These are phyloP conservation scores for Casuarius casuarius DNA, from an alignment of 2,113 vertebrate genomes.

Conservation along the genomic window DNA sequence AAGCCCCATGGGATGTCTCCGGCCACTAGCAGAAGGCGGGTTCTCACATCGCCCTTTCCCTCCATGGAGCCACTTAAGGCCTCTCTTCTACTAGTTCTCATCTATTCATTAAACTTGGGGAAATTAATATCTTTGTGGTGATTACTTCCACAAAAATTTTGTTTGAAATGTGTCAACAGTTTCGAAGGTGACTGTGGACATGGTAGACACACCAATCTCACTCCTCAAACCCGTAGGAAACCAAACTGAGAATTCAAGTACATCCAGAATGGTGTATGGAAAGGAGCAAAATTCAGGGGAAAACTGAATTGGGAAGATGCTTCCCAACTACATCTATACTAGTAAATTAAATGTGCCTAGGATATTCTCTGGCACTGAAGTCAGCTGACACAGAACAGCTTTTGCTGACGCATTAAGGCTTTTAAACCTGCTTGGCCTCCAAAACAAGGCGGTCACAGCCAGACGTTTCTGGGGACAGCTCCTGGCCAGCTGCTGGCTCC, in stretches of 20 bases:
- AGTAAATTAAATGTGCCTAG: neutral
- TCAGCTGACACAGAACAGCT: no score
- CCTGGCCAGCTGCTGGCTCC: neutral
- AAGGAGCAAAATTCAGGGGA: neutral
- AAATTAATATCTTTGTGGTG: neutral
- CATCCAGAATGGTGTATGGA: neutral
- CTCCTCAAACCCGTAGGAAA: neutral
- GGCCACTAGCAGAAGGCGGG: neutral
- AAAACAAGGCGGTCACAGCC: neutral
- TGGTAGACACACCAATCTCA: neutral
- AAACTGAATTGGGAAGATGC: neutral
- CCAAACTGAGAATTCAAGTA: neutral
- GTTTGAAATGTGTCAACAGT: neutral
- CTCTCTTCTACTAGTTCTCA: neutral
- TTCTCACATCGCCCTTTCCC: neutral
- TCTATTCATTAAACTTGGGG: neutral
- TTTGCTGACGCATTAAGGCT: neutral
- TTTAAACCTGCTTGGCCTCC: neutral
- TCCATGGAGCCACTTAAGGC: neutral
- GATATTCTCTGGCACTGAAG: neutral
- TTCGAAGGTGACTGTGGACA: neutral
- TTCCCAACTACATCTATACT: neutral
- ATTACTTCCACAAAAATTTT: neutral
- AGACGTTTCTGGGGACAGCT: neutral
- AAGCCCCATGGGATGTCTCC: neutral